phyloP scores from a whole-genome alignment of 2,113 vertebrate species.

The Carassius gibelio region DNA sequence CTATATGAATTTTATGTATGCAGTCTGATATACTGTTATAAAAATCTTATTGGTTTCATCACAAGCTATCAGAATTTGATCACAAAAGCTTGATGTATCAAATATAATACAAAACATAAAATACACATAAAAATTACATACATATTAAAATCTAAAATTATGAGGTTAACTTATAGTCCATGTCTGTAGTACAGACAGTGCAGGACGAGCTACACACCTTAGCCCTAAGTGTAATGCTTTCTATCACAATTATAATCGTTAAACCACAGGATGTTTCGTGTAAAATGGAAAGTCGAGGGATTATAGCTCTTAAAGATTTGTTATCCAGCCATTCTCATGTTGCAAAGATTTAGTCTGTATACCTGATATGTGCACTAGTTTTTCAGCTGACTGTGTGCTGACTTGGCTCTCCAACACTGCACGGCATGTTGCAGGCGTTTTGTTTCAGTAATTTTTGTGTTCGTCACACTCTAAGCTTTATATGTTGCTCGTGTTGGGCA shows the following conservation, averaged over 20 bases:
- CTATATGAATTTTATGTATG: no score
- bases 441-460: neutral
- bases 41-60: no score
- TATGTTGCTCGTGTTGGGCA: no score
- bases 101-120: no score
- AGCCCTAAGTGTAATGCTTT: neutral
- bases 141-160: no score
- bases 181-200: no score
- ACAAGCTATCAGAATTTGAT: no score
- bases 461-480: neutral
- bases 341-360: neutral
- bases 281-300: neutral
- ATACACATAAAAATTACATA: no score
- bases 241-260: neutral
- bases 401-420: neutral
- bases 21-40: no score
- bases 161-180: no score
- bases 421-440: neutral
- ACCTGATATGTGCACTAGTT: neutral
- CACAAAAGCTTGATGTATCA: no score
- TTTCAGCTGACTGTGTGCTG: constrained; percentile 12
- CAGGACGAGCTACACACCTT: no score
- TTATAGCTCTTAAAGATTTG: neutral
- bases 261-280: neutral
- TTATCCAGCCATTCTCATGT: neutral